Evolutionary conservation across 2,888 invertebrate genomes (phyloP), one percentile per base, ranked within the genome.

Genomic region (Morpho achilles): DNA sequence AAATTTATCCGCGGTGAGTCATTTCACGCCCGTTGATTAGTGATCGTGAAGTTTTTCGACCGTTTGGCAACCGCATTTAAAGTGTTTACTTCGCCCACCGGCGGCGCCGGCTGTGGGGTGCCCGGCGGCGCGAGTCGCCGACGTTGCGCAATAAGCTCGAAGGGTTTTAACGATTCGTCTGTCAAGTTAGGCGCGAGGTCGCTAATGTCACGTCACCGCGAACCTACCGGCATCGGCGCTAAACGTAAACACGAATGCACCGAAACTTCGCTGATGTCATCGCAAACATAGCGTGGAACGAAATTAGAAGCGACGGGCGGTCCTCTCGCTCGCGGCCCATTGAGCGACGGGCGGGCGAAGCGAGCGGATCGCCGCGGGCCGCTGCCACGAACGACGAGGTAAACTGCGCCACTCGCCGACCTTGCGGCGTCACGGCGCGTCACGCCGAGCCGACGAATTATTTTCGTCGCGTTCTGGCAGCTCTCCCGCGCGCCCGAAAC

Each of bases 391-490:
- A 84, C 84, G 82, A 87, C 74, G 71, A 87, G 89, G 88, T 88
- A 79, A 68, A 71, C 72, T 74, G 70, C 53, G 53, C 53, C 53
- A 40, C 32, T 40, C 59, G 62, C 59, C 57, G 89, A 87, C 89
- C 88, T 88, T 88, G 89, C 84, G 66, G 73, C 82, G 84, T 86
- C 82, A 86, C 75, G 16, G 75, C 74, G 74, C 87, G 84, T 86
- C 86, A 82, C 74, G 76, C 78, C 81, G 82, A 82, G 82, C 84
- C 79, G 78, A 65, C 72, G 75, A 78, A 83, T 82, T 89, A 90
- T 90, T 90, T 90, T 85, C 81, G 89, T 84, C 85, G 84, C 74
- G 59, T 78, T 85, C 84, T 88, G 89, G 89, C 88, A 88, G 79
- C 82, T 76, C 71, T 70, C 72, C 78, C 74, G 69, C 71, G 71